Evolutionary conservation across 1,140 invertebrate species (phyloP).

Genomic region (Triops longicaudatus): DNA sequence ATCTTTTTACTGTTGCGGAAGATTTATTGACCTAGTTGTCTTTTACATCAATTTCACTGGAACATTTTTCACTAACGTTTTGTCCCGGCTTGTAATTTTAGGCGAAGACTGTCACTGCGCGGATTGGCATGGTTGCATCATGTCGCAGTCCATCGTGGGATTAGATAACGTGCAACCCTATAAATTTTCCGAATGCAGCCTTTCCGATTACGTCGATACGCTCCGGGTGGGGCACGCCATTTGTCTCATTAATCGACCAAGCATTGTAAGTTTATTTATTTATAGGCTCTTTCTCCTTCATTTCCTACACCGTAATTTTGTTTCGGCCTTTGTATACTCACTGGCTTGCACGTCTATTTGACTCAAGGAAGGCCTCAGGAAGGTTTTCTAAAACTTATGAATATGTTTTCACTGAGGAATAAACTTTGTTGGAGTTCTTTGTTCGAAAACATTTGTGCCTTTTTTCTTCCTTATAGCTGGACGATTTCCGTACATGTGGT

Average conservation of each 20-base stretch:
- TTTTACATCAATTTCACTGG: neutral
- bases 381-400: neutral
- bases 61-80: no score
- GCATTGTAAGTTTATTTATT: conserved; percentile 51
- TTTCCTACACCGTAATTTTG: conserved; percentile 12
- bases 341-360: neutral
- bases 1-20: neutral
- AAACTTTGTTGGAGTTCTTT: neutral
- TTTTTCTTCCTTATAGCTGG: conserved; percentile 30
- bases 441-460: neutral
- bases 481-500: conserved; percentile 66
- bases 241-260: conserved; percentile 83
- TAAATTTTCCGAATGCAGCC: conserved; percentile 83
- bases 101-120: conserved; percentile 69
- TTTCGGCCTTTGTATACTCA: neutral
- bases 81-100: conserved; percentile 35
- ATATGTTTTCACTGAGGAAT: neutral
- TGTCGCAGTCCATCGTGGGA: conserved; percentile 84
- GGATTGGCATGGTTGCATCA: conserved; percentile 93
- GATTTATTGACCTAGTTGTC: neutral
- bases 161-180: conserved; percentile 85
- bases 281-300: neutral
- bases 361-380: no score
- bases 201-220: conserved; percentile 72
- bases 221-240: conserved; percentile 67